Conservation (phyloP, 92 coral and sea anemone species). For the Porites evermanni region DNA sequence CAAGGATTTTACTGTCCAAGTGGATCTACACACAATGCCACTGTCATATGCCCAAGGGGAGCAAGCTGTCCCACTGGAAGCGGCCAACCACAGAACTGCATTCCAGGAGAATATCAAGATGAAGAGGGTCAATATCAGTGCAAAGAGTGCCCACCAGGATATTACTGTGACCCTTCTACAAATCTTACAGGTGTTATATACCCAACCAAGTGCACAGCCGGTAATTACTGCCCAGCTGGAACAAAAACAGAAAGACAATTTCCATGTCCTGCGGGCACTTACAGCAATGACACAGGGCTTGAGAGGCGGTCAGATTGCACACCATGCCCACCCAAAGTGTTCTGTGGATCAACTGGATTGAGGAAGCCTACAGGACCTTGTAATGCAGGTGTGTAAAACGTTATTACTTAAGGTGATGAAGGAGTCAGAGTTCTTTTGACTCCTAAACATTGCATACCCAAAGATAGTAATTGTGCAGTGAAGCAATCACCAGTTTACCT, state of each 20-base stretch:
- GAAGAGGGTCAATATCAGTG: constrained; percentile 86
- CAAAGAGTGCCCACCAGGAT: constrained; percentile 81
- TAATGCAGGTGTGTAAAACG: constrained; percentile 69
- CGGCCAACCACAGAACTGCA: constrained; percentile 75
- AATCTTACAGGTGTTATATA: constrained; percentile 78
- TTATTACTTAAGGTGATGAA: neutral
- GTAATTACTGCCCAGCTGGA: constrained; percentile 93
- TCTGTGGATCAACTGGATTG: constrained; percentile 87
- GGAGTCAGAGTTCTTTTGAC: neutral
- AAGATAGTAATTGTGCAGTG: too few species aligned
- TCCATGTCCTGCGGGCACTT: constrained; percentile 94
- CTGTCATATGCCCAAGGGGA: constrained; percentile 88
- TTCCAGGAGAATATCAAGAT: constrained; percentile 92
- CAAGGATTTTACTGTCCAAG: constrained; percentile 99
- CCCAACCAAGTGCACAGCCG: constrained; percentile 92
- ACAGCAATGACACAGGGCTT: constrained; percentile 81
- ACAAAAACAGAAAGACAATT: constrained; percentile 83
- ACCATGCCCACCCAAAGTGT: constrained; percentile 83
- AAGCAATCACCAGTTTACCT: too few species aligned
- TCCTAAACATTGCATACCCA: too few species aligned
- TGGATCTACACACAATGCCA: constrained; percentile 88
- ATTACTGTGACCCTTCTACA: constrained; percentile 82
- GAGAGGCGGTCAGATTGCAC: constrained; percentile 63
- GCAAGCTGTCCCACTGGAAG: constrained; percentile 88
- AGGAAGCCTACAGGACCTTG: constrained; percentile 78